These are phyloP conservation scores for Patiria pectinifera DNA, from an alignment of 53 echinoderm and acorn worm genomes.

Conservation along the genomic window DNA sequence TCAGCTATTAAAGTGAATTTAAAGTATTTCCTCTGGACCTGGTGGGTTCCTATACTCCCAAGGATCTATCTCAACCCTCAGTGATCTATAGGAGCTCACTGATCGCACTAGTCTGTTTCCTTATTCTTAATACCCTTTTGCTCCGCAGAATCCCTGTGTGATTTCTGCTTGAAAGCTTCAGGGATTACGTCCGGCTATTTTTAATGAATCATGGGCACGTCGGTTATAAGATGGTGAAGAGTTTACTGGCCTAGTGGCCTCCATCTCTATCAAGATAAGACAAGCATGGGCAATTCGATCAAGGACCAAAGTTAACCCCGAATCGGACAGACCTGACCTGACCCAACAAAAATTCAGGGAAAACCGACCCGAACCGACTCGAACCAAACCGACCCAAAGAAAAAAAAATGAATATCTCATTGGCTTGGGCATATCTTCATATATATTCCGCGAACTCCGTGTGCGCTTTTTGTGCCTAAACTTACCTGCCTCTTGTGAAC, in stretches of 20 bases:
- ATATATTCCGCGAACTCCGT: no score
- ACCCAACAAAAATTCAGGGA: no score
- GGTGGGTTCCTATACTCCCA: not conserved
- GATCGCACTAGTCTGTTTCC: conserved; percentile 29
- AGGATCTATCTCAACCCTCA: not conserved
- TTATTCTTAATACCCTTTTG: not conserved
- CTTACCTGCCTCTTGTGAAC: no score
- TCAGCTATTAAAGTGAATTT: not conserved
- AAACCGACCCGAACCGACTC: no score
- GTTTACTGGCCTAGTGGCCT: not conserved
- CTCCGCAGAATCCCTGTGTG: not conserved
- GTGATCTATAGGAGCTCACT: conserved; percentile 16
- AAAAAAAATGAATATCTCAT: no score
- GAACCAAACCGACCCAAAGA: no score
- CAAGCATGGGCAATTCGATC: no score
- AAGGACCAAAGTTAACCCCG: no score
- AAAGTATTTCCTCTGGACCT: not conserved
- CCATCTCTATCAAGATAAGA: not conserved
- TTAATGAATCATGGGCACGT: not conserved
- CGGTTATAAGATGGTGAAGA: not conserved
- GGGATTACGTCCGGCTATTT: not conserved
- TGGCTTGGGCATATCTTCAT: no score
- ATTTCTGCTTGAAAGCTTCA: not conserved
- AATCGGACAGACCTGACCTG: no score
- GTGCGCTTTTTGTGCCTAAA: no score